Percentiles rank a stretch among this genome's conserved stretches.
Evolutionary conservation across 2,113 vertebrate genomes (phyloP).

Genomic region (Mesocricetus auratus): DNA sequence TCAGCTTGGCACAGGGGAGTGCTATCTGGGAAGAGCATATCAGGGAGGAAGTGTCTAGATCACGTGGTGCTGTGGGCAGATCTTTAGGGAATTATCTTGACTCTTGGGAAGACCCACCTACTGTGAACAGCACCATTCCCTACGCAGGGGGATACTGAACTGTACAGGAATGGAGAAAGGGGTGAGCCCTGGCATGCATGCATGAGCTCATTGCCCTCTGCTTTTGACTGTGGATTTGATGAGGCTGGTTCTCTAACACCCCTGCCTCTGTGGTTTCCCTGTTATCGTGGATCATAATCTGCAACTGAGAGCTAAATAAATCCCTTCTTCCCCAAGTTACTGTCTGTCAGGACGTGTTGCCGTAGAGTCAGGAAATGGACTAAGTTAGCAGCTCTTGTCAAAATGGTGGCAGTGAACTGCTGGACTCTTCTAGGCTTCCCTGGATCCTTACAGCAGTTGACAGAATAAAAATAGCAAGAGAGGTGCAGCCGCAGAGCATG

Average conservation of each 20-base stretch:
- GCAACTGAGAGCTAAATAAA: background rate
- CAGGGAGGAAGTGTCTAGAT: background rate
- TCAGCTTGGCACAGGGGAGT: background rate
- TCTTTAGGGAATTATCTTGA: background rate
- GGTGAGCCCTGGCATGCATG: background rate
- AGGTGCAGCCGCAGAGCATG: rapidly evolving
- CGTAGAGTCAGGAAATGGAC: background rate
- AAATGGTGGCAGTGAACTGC: background rate
- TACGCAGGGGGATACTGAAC: background rate
- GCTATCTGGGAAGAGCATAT: background rate
- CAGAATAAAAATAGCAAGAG: background rate
- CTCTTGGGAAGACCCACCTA: background rate
- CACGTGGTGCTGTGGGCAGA: background rate
- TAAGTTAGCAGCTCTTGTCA: background rate
- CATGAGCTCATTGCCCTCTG: background rate
- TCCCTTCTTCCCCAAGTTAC: background rate
- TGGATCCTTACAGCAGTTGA: background rate
- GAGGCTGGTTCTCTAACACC: background rate
- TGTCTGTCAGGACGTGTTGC: background rate
- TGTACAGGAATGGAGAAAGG: background rate
- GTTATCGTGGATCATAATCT: too few relatives aligned
- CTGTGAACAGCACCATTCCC: background rate
- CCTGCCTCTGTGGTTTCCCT: background rate
- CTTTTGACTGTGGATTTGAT: background rate
- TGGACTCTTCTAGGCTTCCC: background rate